These are phyloP conservation scores for Cettia cetti DNA, from an alignment of 2,113 vertebrate genomes.

Conservation along the genomic window DNA sequence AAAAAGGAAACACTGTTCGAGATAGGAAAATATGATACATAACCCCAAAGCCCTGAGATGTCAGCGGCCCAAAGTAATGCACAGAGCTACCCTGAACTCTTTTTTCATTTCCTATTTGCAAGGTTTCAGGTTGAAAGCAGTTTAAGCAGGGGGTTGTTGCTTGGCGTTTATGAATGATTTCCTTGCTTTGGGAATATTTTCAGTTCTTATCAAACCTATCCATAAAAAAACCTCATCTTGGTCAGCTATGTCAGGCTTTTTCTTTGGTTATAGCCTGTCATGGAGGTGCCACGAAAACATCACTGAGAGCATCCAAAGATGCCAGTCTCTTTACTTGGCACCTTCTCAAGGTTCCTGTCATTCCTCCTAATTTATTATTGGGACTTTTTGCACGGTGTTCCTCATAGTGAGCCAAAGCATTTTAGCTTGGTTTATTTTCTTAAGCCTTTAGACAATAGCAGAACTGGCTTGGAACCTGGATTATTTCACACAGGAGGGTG, in stretches of 20 bases:
- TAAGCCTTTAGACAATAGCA: neutral
- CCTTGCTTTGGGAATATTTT: neutral
- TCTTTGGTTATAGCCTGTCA: neutral
- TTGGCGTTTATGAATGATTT: neutral
- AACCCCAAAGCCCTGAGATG: neutral
- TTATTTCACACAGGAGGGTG: neutral
- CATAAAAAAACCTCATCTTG: neutral
- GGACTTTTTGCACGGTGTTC: neutral
- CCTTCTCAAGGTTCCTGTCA: neutral
- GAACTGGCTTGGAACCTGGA: neutral
- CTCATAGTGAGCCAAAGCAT: neutral
- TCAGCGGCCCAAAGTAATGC: neutral
- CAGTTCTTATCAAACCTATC: neutral
- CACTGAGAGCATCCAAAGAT: neutral
- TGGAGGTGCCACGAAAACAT: neutral
- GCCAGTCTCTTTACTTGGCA: neutral
- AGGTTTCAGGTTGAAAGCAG: neutral
- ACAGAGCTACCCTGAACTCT: neutral
- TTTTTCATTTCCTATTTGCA: neutral
- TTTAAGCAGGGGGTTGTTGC: neutral
- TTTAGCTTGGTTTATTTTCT: neutral
- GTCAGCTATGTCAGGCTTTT: neutral
- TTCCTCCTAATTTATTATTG: neutral
- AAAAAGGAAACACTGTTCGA: neutral
- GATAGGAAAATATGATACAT: slow-evolving; percentile 41